Evolutionary conservation across 92 coral and sea anemone genomes (phyloP).

Genomic region (Epizoanthus ramosus): DNA sequence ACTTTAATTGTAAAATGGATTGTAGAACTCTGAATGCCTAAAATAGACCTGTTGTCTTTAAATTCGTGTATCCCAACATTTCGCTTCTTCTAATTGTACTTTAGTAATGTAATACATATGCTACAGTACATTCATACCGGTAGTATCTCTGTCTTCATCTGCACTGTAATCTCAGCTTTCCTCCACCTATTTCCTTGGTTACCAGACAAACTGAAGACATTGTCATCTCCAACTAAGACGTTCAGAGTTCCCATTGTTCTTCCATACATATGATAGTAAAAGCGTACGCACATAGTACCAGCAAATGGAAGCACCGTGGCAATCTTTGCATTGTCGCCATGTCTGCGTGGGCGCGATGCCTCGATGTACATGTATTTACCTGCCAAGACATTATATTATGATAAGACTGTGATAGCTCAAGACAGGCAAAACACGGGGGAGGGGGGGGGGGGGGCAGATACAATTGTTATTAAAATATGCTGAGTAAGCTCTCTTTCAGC

Average conservation of each 20-base stretch:
- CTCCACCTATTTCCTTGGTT: constrained; percentile 41
- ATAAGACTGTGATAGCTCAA: neutral
- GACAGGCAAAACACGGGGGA: neutral
- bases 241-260: constrained; percentile 41
- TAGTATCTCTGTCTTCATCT: neutral
- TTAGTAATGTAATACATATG: too few species aligned
- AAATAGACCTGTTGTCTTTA: too few species aligned
- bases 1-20: too few species aligned
- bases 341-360: constrained; percentile 32
- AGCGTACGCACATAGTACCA: constrained; percentile 28
- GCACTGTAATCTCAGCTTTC: constrained; percentile 10
- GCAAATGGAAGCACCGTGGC: neutral
- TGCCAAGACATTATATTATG: neutral
- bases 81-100: too few species aligned
- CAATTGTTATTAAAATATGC: too few species aligned
- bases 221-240: constrained; percentile 20
- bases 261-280: constrained; percentile 54
- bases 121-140: neutral
- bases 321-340: constrained; percentile 25
- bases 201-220: constrained; percentile 43
- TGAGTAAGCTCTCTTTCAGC: too few species aligned
- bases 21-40: too few species aligned
- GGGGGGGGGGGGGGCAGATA: too few species aligned
- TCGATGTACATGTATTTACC: constrained; percentile 32
- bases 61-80: too few species aligned